Evolutionary conservation across 2,113 vertebrate genomes (phyloP).

Genomic region (Piprites chloris): DNA sequence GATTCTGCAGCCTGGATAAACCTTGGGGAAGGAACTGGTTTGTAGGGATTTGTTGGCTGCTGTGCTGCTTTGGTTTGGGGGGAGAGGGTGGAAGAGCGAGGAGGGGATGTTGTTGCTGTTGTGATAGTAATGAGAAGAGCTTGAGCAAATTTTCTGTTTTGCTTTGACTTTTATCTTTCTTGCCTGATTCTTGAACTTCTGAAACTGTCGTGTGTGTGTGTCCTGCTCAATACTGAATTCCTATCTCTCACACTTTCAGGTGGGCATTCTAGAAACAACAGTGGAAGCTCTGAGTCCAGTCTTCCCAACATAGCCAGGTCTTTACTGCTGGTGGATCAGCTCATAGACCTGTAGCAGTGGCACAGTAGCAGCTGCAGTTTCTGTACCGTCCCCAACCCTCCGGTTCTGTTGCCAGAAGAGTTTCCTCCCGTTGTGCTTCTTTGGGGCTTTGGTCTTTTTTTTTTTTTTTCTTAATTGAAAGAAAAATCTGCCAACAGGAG

Average conservation of each 20-base stretch:
- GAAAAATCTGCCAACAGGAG: conserved; percentile 53
- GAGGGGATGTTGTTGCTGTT: neutral
- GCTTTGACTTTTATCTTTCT: conserved; percentile 30
- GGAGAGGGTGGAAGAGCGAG: neutral
- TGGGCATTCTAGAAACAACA: conserved; percentile 99
- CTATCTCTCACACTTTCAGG: conserved; percentile 92
- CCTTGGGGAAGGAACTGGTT: neutral
- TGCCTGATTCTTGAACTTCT: conserved; percentile 65
- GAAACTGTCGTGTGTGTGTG: conserved; percentile 66
- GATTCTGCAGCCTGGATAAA: neutral
- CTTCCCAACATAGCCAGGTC: conserved; percentile 99
- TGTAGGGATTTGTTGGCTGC: neutral
- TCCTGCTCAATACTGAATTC: conserved; percentile 76
- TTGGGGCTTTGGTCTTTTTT: neutral
- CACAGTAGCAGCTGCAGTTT: conserved; percentile 78
- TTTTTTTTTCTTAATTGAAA: neutral
- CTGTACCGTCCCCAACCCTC: conserved; percentile 73
- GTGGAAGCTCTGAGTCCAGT: conserved; percentile 99
- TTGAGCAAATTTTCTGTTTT: neutral
- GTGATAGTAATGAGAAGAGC: neutral
- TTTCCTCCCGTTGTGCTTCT: conserved; percentile 66
- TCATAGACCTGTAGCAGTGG: conserved; percentile 98
- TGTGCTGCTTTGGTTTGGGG: neutral
- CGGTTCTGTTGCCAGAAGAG: conserved; percentile 67
- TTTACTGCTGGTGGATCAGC: conserved; percentile 99